phyloP scores from a whole-genome alignment of 2,888 invertebrate genomes.

The Pegoplata infirma region DNA sequence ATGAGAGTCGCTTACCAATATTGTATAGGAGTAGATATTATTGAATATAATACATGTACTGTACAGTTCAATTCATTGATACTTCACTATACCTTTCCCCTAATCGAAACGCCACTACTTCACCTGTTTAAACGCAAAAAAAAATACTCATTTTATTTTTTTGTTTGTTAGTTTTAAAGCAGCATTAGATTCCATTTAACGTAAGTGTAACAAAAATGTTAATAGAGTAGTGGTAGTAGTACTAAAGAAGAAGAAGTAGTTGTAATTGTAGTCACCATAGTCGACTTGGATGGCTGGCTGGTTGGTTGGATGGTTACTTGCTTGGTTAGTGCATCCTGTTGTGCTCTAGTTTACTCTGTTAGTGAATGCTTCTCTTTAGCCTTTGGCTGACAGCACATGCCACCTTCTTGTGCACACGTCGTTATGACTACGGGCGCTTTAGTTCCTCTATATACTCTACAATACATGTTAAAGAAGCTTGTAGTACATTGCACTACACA shows the following conservation, averaged over 20 bases:
- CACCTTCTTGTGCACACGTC: conserved; percentile 62
- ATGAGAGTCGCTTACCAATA: conserved; percentile 36
- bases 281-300: conserved; percentile 8
- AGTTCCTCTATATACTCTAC: conserved; percentile 34
- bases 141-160: neutral
- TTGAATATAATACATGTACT: no score
- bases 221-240: neutral
- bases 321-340: conserved; percentile 39
- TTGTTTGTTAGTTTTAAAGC: neutral
- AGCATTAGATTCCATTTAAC: conserved; percentile 40
- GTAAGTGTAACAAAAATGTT: conserved; percentile 18
- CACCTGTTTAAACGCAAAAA: neutral
- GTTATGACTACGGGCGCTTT: conserved; percentile 55
- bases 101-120: no score
- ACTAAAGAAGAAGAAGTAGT: no score
- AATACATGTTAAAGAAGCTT: conserved; percentile 33
- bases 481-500: neutral
- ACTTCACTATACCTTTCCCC: neutral
- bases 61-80: conserved; percentile 32
- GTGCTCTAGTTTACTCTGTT: conserved; percentile 50
- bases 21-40: neutral
- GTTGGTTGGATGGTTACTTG: conserved; percentile 13
- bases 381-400: conserved; percentile 63
- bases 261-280: neutral
- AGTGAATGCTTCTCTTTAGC: conserved; percentile 50